Evolutionary conservation across 53 echinoderm and acorn worm genomes (phyloP).

Genomic region (Luidia sarsii): DNA sequence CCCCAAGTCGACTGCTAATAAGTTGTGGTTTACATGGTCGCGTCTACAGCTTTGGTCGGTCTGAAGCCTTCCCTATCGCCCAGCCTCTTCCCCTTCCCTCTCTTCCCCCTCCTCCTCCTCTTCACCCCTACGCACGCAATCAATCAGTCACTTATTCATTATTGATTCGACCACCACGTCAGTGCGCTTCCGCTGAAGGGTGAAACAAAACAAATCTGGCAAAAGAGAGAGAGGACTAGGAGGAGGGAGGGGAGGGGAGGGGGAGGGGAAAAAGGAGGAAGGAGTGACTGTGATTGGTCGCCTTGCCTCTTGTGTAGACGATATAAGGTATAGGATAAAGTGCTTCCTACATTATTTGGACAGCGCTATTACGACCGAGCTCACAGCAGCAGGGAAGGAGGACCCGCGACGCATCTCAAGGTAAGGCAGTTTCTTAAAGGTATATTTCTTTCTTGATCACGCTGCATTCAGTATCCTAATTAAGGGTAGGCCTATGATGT

Average conservation of each 20-base stretch:
- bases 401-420: no score
- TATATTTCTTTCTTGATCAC: neutral
- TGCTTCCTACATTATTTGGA: conserved; percentile 19
- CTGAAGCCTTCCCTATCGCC: no score
- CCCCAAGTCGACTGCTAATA: no score
- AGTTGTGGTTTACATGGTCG: no score
- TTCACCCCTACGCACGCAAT: conserved; percentile 30
- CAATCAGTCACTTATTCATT: neutral
- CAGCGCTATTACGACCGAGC: neutral
- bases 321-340: conserved; percentile 4
- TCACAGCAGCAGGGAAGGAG: no score
- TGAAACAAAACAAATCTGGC: neutral
- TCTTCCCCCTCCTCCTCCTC: no score
- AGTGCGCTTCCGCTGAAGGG: conserved; percentile 3
- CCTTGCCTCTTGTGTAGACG: neutral
- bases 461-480: no score
- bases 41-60: no score
- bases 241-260: no score
- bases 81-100: no score
- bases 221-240: neutral
- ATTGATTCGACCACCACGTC: conserved; percentile 30
- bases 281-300: conserved; percentile 31
- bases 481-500: no score
- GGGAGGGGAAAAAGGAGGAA: neutral
- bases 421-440: conserved; percentile 10